A percentile compares a stretch with the other conserved stretches of the same genome.
Evolutionary conservation across 64 coral and sea anemone species (phyloP).

Genomic region (Trachythela sp.): DNA sequence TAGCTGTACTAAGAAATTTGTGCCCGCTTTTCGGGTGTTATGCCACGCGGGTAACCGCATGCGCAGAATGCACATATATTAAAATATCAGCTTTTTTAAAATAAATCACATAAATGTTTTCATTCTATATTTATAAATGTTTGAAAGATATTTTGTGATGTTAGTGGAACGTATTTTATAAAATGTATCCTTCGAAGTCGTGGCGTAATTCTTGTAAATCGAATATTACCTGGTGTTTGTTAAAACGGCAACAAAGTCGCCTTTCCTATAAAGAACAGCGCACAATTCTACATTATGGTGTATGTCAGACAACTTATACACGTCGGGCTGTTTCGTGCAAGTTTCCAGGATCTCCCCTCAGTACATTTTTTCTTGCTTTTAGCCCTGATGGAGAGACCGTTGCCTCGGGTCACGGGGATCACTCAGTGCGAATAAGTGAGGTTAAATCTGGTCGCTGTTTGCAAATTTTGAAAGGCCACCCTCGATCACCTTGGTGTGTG

Average conservation of each 20-base stretch:
- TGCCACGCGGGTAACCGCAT: too few species aligned
- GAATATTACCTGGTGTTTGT: not conserved
- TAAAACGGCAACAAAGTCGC: not conserved
- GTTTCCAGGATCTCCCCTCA: constrained; percentile 55
- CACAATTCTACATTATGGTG: not conserved
- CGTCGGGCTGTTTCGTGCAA: constrained; percentile 1
- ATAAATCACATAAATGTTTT: too few species aligned
- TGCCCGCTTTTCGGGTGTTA: too few species aligned
- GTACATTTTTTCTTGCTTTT: constrained; percentile 80
- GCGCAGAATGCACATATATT: too few species aligned
- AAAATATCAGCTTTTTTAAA: too few species aligned
- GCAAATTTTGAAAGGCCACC: constrained; percentile 67
- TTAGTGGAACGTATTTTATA: not conserved
- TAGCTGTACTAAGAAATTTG: too few species aligned
- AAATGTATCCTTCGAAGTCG: not conserved
- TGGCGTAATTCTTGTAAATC: not conserved
- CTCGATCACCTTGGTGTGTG: constrained; percentile 78
- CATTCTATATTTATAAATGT: too few species aligned
- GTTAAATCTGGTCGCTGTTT: constrained; percentile 52
- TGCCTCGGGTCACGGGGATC: constrained; percentile 88
- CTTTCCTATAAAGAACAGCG: not conserved
- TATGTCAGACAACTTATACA: not conserved
- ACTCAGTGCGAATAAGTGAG: constrained; percentile 39
- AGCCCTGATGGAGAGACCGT: constrained; percentile 73
- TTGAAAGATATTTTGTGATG: too few species aligned